phyloP scores from a whole-genome alignment of 2,113 vertebrate genomes.

The Vidua chalybeata region DNA sequence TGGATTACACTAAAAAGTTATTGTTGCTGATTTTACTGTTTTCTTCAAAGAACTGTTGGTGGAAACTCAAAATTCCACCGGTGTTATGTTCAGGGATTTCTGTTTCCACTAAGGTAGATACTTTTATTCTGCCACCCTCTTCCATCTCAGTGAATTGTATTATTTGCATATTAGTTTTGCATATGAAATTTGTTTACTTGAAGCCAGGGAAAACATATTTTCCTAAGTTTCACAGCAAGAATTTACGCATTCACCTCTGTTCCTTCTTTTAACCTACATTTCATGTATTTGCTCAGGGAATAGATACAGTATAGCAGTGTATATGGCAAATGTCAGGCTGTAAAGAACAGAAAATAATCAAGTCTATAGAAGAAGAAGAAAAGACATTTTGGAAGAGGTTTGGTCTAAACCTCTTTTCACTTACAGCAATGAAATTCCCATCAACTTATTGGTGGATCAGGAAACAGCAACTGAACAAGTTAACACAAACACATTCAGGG shows the following conservation, averaged over 20 bases:
- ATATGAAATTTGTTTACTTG: background rate
- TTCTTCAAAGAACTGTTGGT: background rate
- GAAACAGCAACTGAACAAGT: background rate
- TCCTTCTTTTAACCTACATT: background rate
- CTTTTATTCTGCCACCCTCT: background rate
- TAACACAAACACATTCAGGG: background rate
- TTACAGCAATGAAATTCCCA: background rate
- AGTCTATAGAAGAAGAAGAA: background rate
- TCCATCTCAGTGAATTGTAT: background rate
- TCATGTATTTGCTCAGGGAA: background rate
- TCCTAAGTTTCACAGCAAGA: background rate
- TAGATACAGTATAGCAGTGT: background rate
- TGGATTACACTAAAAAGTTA: background rate
- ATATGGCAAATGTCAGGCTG: background rate
- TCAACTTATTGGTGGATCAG: background rate
- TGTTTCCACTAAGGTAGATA: background rate
- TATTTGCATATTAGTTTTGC: background rate
- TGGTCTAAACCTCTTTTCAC: background rate
- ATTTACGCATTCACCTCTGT: background rate
- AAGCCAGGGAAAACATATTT: background rate
- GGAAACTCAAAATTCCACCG: background rate
- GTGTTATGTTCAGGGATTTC: background rate
- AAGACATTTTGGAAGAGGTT: background rate
- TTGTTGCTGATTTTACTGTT: background rate
- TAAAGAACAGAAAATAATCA: background rate